Conservation (phyloP, 1,140 invertebrate species). For the Drosophila mayri region DNA sequence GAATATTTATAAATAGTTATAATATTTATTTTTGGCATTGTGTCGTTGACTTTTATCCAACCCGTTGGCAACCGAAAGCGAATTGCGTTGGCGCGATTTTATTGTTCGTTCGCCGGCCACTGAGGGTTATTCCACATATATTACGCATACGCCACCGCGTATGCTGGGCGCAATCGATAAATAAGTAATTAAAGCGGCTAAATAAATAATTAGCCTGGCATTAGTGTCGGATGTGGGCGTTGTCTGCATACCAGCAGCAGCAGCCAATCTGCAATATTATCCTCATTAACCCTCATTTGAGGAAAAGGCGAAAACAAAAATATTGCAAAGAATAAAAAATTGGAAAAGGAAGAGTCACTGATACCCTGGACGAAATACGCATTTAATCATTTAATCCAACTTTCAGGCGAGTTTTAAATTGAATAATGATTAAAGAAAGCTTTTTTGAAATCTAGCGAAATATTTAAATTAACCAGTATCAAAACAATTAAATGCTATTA, state of each 20-base stretch:
- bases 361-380: conserved; percentile 23
- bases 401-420: too few relatives aligned
- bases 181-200: conserved; percentile 74
- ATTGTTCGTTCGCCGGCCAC: conserved; percentile 19
- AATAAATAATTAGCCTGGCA: conserved; percentile 71
- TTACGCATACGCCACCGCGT: conserved; percentile 61
- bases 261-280: conserved; percentile 48
- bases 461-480: background rate
- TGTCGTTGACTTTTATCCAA: conserved; percentile 62
- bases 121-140: conserved; percentile 30
- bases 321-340: conserved; percentile 7
- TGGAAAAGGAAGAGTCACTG: background rate
- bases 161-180: conserved; percentile 55
- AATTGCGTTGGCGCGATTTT: conserved; percentile 25
- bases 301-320: conserved; percentile 5
- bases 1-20: conserved; percentile 45
- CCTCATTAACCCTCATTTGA: conserved; percentile 20
- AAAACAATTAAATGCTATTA: too few relatives aligned
- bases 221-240: conserved; percentile 40
- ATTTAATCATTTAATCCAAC: background rate
- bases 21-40: conserved; percentile 45
- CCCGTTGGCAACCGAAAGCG: conserved; percentile 20
- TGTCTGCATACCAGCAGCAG: conserved; percentile 33
- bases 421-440: background rate
- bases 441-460: background rate